These are phyloP conservation scores for Pyxicephalus adspersus DNA, from an alignment of 2,113 vertebrate genomes.

Conservation along the genomic window DNA sequence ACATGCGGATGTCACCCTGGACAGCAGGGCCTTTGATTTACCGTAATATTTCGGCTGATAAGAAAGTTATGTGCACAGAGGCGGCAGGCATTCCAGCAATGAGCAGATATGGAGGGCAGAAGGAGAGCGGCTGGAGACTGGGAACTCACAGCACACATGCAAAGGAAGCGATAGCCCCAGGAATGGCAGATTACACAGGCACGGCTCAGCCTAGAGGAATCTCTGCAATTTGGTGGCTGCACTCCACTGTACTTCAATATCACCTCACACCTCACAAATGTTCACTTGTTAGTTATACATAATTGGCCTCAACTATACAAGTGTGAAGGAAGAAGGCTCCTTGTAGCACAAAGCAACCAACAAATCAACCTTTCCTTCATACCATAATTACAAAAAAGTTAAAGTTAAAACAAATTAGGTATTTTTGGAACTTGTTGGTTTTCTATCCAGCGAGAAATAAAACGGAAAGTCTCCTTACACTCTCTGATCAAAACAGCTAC, in stretches of 20 bases:
- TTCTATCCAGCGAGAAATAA: no score
- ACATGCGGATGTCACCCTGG: constrained; percentile 61
- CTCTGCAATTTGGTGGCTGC: constrained; percentile 64
- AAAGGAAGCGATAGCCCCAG: constrained; percentile 62
- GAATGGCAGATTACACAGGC: constrained; percentile 67
- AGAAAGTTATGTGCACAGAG: constrained; percentile 67
- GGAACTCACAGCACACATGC: constrained; percentile 67
- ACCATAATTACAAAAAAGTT: no score
- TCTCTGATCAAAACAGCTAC: no score
- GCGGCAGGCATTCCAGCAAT: constrained; percentile 69
- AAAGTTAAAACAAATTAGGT: no score
- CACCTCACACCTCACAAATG: background rate
- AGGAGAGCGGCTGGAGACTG: constrained; percentile 64
- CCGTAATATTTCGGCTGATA: constrained; percentile 70
- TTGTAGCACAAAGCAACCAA: no score
- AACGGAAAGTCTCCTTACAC: no score
- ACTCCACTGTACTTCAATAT: background rate
- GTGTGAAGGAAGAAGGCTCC: no score
- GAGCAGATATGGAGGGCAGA: constrained; percentile 65
- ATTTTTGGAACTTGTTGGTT: no score
- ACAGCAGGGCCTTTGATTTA: constrained; percentile 62
- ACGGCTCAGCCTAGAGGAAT: constrained; percentile 65
- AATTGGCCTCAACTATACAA: no score
- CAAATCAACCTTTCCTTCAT: no score
- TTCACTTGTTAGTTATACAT: background rate